Conservation (phyloP, 2,888 invertebrate species). For the Ecdyonurus torrentis region DNA sequence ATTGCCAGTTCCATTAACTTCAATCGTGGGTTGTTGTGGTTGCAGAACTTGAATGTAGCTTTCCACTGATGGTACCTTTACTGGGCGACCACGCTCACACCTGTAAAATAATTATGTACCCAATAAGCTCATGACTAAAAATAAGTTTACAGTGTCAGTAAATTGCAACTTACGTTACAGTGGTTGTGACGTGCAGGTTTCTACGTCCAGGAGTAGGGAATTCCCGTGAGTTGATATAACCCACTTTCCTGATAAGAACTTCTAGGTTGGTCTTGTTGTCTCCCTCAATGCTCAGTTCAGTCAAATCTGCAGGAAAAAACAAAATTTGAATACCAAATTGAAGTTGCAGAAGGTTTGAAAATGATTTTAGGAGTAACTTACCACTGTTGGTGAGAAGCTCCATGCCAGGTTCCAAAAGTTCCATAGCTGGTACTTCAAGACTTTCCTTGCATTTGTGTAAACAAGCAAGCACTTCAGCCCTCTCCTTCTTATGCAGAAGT, state of each 20-base stretch:
- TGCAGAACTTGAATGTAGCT: constrained; percentile 77
- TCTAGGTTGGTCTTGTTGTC: constrained; percentile 82
- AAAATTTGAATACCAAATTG: neutral
- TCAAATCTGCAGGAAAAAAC: constrained; percentile 38
- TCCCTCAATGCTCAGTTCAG: constrained; percentile 82
- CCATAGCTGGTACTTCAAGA: constrained; percentile 56
- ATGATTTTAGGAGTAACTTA: constrained; percentile 14
- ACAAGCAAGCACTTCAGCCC: constrained; percentile 54
- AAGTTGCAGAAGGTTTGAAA: neutral
- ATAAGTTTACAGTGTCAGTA: neutral
- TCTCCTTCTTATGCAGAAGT: constrained; percentile 55
- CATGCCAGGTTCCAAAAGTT: constrained; percentile 59
- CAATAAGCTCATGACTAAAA: neutral
- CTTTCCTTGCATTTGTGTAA: constrained; percentile 70
- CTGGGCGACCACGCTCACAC: constrained; percentile 55
- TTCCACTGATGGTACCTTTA: constrained; percentile 59
- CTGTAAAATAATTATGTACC: constrained; percentile 24
- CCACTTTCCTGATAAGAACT: constrained; percentile 65
- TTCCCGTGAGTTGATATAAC: constrained; percentile 79
- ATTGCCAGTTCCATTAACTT: constrained; percentile 63
- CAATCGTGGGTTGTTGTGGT: constrained; percentile 69
- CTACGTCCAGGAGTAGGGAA: constrained; percentile 92
- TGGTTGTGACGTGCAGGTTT: constrained; percentile 65
- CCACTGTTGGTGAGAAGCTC: constrained; percentile 50
- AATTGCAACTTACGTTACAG: constrained; percentile 42